Evolutionary conservation across 2,888 invertebrate species (phyloP), one percentile per base, ranked within the genome.

Genomic region (Drosophila colorata): DNA sequence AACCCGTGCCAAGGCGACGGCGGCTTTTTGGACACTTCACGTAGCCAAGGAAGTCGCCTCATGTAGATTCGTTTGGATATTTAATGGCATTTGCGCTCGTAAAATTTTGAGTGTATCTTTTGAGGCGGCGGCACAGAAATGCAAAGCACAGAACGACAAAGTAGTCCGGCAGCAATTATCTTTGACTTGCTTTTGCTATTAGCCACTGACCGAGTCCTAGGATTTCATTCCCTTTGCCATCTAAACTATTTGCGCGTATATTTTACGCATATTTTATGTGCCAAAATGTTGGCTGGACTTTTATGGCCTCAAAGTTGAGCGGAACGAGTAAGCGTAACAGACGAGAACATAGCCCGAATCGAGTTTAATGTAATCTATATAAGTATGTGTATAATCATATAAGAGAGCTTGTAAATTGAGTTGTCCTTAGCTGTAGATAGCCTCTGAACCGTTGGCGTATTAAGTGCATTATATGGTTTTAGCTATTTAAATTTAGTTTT

Each of bases 121-220:
- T 58, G 44, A 35, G 28, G 28, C 28, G 60, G 49, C 53, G 46
- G 25, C 38, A 38, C 37, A 38, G 68, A 74, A 77, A 69, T 69
- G 75, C 82, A 82, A 83, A 83, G 77, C 69, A 59, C 58, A 67
- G 57, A 51, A 63, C 72, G 68, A 82, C 86, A 79, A 73, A 75
- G 78, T 73, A 65, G 71, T 67, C 57, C 64, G 35, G 35, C 66
- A 75, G 84, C 88, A 88, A 84, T 84, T 84, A 84, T 84, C 80
- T 78, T 71, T 72, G 88, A 86, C 88, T 88, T 82, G 86, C 64
- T 77, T 82, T 73, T 76, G 75, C 88, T 78, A 88, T 85, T 85
- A 85, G 87, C 83, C 43, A 43, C 53, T 83, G 78, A 74, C 80
- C 88, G 69, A 20, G 46, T 46, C 44, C 41, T 44, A 46, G 31